phyloP scores from a whole-genome alignment of 2,113 vertebrate species.

The Vidua macroura region DNA sequence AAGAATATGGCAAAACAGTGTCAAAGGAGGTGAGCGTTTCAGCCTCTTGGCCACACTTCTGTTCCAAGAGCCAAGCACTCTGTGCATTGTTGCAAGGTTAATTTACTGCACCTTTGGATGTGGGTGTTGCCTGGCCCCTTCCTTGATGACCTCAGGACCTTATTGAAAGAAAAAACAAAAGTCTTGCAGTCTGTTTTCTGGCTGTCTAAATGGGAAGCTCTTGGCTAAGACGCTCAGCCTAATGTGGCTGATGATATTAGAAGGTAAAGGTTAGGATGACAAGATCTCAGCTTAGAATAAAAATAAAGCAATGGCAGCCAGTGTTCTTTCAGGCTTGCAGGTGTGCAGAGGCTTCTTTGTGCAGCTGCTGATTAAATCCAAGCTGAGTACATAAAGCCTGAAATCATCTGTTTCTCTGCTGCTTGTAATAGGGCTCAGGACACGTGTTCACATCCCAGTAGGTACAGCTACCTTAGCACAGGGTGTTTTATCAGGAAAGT shows the following conservation, averaged over 20 bases:
- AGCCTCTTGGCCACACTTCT: neutral
- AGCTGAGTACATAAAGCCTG: neutral
- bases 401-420: neutral
- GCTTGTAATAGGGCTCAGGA: neutral
- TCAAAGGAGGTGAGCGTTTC: neutral
- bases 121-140: neutral
- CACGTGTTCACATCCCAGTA: neutral
- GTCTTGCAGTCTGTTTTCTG: neutral
- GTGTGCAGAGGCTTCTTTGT: neutral
- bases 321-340: neutral
- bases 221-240: neutral
- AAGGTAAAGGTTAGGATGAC: neutral
- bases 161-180: neutral
- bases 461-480: neutral
- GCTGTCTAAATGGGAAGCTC: neutral
- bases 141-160: neutral
- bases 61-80: neutral
- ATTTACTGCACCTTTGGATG: neutral
- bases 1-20: neutral
- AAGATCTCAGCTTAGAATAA: neutral
- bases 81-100: neutral
- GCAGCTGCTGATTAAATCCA: neutral
- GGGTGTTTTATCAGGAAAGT: neutral
- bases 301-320: neutral
- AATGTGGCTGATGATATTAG: neutral